Evolutionary conservation across 2,888 invertebrate species (phyloP).

Genomic region (Dendrolimus pini): DNA sequence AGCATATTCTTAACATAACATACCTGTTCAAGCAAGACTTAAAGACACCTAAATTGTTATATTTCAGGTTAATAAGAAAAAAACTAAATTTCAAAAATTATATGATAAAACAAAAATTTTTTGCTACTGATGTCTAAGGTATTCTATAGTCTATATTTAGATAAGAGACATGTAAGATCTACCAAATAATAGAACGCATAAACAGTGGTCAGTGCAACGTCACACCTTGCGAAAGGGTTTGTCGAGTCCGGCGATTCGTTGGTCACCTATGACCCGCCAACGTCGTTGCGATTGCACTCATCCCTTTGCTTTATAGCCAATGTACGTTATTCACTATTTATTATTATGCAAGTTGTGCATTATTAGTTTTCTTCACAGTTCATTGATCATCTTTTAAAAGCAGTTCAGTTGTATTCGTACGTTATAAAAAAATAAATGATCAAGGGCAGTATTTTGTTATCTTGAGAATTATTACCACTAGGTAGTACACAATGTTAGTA

Average conservation of each 20-base stretch:
- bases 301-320: not conserved
- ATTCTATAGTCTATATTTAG: no score
- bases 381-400: not conserved
- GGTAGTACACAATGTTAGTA: no score
- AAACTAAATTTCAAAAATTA: no score
- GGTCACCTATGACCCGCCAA: slow-evolving; percentile 68
- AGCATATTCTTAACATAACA: no score
- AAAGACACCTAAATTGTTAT: no score
- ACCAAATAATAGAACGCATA: not conserved
- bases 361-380: not conserved
- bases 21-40: no score
- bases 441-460: no score
- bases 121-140: no score
- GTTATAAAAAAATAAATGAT: not conserved
- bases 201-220: not conserved
- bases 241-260: slow-evolving; percentile 40
- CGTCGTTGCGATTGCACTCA: slow-evolving; percentile 7
- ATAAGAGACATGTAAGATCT: no score
- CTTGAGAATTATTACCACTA: no score
- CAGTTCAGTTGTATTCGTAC: not conserved
- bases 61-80: no score
- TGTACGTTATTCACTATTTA: not conserved
- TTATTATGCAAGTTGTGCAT: slow-evolving; percentile 11
- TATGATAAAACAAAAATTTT: no score
- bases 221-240: slow-evolving; percentile 55